Base-by-base conservation (phyloP, 30 jellyfish, hydroid and myxozoan genomes). In the Aurelia aurita region DNA sequence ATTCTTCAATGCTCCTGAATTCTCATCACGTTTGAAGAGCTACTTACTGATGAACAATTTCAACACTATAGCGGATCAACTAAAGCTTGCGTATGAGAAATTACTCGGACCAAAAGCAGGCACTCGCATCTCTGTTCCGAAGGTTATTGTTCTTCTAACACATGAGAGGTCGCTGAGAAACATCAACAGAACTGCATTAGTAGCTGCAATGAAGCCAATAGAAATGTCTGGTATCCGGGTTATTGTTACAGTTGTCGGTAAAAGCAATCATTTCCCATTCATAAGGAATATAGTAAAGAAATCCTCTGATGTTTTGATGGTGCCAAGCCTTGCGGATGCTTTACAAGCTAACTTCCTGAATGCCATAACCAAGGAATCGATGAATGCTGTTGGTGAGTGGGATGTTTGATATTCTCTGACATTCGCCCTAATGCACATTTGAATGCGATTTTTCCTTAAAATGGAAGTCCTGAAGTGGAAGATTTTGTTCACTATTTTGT, bases 221-320 rank as follows among this genome's bases (percentile, higher is more conserved):
- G 62, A 66, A 51, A 54, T 67, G 75, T 73, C 91, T 49, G 91
- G 91, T 31, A 66, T 81, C 3, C 61, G 91, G 21, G 85, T 81
- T 16, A 16, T 81, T 18, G 69, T 81, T 28, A 84, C 70, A 3
- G 84, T 76, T 3, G 77, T 81, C 35, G 91, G 91, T 20, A 55
- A 81, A 49, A 44, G 49, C 58, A 69, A 67, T 58, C 19, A 55
- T 34, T 58, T 81, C 43, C 91, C 91, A 21, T 53, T 27, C 7
- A 67, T 43, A 5, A 68, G 23, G 68, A 54, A 15, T 2, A 22
- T 81, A 11, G 63, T 68, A 13, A 58, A 72, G 57, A 81, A 22
- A 63, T 51, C 80, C 13, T 45, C 68, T 2, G 91, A 81, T 29
- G 58, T 81, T 27, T 81, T 35, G 58, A 23, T 69, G 91, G 91